Evolutionary conservation across 1,140 invertebrate species (phyloP).

Genomic region (Riptortus pedestris): DNA sequence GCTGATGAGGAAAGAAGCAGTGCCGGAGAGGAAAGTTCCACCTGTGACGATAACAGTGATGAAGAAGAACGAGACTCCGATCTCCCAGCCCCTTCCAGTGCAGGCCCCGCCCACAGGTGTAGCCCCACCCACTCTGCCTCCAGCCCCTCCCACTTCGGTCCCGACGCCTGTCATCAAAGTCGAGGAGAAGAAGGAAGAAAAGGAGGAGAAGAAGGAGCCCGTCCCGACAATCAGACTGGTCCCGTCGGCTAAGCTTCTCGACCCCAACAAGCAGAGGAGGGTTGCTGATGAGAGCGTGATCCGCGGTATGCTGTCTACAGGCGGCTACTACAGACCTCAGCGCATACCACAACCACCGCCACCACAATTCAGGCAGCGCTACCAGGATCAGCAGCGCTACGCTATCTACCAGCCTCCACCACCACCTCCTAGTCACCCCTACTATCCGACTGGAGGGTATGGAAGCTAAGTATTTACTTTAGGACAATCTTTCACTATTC

Average conservation of each 20-base stretch:
- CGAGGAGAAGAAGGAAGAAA: no score
- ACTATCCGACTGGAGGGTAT: background rate
- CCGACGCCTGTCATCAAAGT: background rate
- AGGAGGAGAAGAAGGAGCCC: constrained; percentile 4
- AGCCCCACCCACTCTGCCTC: background rate
- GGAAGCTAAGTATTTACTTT: background rate
- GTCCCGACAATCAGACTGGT: background rate
- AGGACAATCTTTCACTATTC: no score
- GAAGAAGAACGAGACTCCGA: no score
- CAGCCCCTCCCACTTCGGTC: no score
- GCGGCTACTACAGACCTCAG: constrained; percentile 24
- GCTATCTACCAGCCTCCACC: background rate
- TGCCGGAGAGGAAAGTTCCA: no score
- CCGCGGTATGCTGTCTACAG: constrained; percentile 37
- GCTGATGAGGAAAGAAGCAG: no score
- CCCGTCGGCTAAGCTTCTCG: background rate
- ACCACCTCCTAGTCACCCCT: background rate
- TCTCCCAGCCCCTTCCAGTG: background rate
- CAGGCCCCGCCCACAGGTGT: background rate
- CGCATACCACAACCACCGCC: constrained; percentile 30
- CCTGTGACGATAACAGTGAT: no score
- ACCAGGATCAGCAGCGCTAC: background rate
- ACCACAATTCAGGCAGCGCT: constrained; percentile 26
- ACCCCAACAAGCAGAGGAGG: constrained; percentile 6
- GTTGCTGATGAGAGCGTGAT: constrained; percentile 21